These are phyloP conservation scores for Copidosoma floridanum DNA, from an alignment of 1,140 invertebrate species.

Conservation along the genomic window DNA sequence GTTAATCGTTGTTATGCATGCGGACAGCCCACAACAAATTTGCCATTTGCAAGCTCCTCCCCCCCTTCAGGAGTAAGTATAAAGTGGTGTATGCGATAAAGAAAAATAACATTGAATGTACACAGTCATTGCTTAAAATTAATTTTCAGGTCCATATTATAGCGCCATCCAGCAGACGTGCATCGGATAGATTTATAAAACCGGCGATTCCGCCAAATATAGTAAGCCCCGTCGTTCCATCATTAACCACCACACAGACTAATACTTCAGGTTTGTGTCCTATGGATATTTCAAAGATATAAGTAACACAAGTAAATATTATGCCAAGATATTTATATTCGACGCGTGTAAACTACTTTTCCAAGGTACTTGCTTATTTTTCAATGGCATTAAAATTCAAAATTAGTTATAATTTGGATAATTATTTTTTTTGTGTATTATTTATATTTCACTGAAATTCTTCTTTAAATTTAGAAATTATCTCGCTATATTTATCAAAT, in stretches of 20 bases:
- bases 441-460: too few relatives aligned
- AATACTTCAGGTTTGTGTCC: conserved; percentile 46
- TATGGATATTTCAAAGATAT: conserved; percentile 55
- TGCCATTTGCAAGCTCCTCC: conserved; percentile 56
- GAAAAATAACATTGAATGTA: too few relatives aligned
- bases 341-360: conserved; percentile 27
- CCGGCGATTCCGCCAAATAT: conserved; percentile 65
- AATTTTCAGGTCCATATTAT: conserved; percentile 45
- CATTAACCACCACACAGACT: conserved; percentile 34
- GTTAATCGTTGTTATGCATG: conserved; percentile 75
- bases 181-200: conserved; percentile 77
- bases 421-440: too few relatives aligned
- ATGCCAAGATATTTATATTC: conserved; percentile 36
- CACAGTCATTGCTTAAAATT: too few relatives aligned
- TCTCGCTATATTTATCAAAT: too few relatives aligned
- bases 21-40: conserved; percentile 64
- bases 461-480: too few relatives aligned
- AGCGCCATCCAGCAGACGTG: conserved; percentile 60
- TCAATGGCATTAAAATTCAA: too few relatives aligned
- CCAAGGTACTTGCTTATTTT: conserved; percentile 36
- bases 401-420: too few relatives aligned
- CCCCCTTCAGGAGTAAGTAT: conserved; percentile 54
- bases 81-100: too few relatives aligned
- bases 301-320: conserved; percentile 35
- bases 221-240: conserved; percentile 46